Conservation (phyloP, 2,113 vertebrate genomes). For the Oriolus oriolus region DNA sequence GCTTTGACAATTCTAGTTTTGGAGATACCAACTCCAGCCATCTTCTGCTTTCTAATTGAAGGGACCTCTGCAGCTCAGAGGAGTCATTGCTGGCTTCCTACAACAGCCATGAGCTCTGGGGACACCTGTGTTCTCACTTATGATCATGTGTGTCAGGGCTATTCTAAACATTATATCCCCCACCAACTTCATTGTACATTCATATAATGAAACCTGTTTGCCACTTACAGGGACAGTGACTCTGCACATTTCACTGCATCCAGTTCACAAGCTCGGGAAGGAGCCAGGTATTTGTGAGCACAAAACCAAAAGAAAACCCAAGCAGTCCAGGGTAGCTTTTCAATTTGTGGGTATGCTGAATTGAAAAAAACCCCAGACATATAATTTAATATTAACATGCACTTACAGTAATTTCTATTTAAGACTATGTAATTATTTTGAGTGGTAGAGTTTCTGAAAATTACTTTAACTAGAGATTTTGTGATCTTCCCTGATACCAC, state of each 20-base stretch:
- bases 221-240: background rate
- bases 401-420: background rate
- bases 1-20: constrained; percentile 14
- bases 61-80: background rate
- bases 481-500: background rate
- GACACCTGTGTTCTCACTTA: background rate
- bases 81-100: background rate
- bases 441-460: background rate
- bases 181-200: accelerated
- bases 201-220: background rate
- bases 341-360: background rate
- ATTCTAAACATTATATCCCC: background rate
- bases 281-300: background rate
- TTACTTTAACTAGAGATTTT: background rate
- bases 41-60: background rate
- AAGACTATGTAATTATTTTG: background rate
- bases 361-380: background rate
- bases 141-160: background rate
- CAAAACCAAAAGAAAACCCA: background rate
- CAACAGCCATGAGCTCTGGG: background rate
- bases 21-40: background rate
- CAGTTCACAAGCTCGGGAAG: background rate
- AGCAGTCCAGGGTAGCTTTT: background rate
- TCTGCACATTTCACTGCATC: background rate
- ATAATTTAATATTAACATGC: background rate